Conservation (phyloP, 1,140 invertebrate species). For the Subanguina moxae region DNA sequence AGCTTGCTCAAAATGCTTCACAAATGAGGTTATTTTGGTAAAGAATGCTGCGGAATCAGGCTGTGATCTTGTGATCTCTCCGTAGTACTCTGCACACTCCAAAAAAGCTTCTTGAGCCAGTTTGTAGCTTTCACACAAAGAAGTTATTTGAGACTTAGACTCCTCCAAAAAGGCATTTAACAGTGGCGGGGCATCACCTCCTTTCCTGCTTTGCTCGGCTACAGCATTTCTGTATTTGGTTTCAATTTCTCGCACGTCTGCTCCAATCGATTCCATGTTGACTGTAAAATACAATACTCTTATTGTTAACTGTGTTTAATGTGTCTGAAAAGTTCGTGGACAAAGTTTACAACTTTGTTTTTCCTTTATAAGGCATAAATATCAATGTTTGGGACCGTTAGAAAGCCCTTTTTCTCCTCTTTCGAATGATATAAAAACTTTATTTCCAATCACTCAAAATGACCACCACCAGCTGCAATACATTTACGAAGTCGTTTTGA, state of each 20-base stretch:
- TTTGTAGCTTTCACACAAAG: slow-evolving; percentile 19
- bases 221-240: slow-evolving; percentile 20
- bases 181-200: slow-evolving; percentile 17
- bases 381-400: no score
- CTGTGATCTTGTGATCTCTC: slow-evolving; percentile 14
- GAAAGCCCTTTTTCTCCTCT: no score
- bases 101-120: slow-evolving; percentile 30
- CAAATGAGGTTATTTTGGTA: slow-evolving; percentile 31
- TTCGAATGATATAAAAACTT: no score
- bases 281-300: slow-evolving; percentile 22
- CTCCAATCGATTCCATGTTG: slow-evolving; percentile 34
- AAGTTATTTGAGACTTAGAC: slow-evolving; percentile 8
- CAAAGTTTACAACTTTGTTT: no score
- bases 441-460: no score
- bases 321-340: no score
- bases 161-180: slow-evolving; percentile 24
- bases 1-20: slow-evolving; percentile 31
- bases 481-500: no score
- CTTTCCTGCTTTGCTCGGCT: slow-evolving; percentile 29
- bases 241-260: slow-evolving; percentile 34
- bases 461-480: no score
- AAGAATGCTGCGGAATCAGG: slow-evolving; percentile 29
- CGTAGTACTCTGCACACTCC: slow-evolving; percentile 36
- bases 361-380: no score
- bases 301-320: no score